Percentiles rank a stretch among this genome's conserved stretches.
These are phyloP conservation scores for Sapajus apella DNA, from an alignment of 2,113 vertebrate genomes.

Conservation along the genomic window DNA sequence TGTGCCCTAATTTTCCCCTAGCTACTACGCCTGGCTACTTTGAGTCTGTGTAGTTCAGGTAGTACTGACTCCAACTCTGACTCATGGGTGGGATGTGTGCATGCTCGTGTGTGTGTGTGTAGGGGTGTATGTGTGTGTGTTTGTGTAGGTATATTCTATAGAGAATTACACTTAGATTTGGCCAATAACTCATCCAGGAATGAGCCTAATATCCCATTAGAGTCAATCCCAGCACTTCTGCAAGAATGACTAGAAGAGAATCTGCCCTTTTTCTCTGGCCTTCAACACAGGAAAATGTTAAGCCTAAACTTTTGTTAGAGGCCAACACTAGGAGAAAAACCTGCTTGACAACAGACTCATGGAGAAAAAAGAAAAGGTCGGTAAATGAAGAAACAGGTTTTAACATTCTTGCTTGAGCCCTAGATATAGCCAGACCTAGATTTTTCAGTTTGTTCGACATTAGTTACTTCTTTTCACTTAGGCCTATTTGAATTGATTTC, in stretches of 20 bases:
- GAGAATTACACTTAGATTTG: not conserved
- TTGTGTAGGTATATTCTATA: not conserved
- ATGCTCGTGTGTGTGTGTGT: fast-evolving
- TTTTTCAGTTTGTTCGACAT: not conserved
- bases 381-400: not conserved
- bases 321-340: not conserved
- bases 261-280: not conserved
- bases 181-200: not conserved
- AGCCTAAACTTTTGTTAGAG: not conserved
- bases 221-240: not conserved
- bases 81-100: not conserved
- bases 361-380: not conserved
- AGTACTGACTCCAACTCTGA: not conserved
- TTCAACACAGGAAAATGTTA: not conserved
- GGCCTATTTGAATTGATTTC: not conserved
- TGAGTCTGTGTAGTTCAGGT: not conserved
- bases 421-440: not conserved
- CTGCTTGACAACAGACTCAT: not conserved
- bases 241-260: not conserved
- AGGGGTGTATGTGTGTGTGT: not conserved
- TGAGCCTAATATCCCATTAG: not conserved
- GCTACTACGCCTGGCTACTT: not conserved
- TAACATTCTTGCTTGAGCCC: not conserved
- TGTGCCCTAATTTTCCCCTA: not conserved
- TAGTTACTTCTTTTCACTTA: not conserved